phyloP scores from a whole-genome alignment of 2,888 invertebrate species.

The Leptopilina drosophilae region DNA sequence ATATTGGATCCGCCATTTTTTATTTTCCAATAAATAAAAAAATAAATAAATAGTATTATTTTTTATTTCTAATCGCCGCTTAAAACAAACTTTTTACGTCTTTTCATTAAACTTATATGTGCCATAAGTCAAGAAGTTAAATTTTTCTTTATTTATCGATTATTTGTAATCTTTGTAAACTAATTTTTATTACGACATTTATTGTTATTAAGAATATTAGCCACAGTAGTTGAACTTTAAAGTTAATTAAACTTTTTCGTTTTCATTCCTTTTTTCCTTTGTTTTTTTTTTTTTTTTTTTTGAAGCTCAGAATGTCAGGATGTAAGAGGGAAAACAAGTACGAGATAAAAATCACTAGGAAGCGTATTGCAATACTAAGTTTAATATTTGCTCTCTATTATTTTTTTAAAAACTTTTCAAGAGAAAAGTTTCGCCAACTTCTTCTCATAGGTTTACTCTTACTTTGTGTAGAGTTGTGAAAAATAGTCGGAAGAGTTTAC shows the following conservation, averaged over 20 bases:
- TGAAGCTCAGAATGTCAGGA: neutral
- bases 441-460: constrained; percentile 13
- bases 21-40: no score
- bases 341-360: constrained; percentile 13
- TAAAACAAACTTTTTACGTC: no score
- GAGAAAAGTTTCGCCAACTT: constrained; percentile 35
- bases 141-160: no score
- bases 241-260: neutral
- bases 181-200: no score
- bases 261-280: neutral
- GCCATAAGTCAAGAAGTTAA: no score
- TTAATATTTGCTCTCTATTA: constrained; percentile 37
- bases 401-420: constrained; percentile 32
- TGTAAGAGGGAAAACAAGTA: neutral
- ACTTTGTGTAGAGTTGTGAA: constrained; percentile 8
- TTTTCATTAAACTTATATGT: no score
- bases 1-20: no score
- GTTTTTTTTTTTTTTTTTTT: neutral
- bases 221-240: neutral
- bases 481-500: constrained; percentile 26
- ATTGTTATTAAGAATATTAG: neutral
- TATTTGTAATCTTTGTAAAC: no score
- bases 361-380: constrained; percentile 20
- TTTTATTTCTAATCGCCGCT: no score
- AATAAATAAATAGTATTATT: no score